phyloP scores from a whole-genome alignment of 2,888 invertebrate species.

The Chaetoderma sp. region DNA sequence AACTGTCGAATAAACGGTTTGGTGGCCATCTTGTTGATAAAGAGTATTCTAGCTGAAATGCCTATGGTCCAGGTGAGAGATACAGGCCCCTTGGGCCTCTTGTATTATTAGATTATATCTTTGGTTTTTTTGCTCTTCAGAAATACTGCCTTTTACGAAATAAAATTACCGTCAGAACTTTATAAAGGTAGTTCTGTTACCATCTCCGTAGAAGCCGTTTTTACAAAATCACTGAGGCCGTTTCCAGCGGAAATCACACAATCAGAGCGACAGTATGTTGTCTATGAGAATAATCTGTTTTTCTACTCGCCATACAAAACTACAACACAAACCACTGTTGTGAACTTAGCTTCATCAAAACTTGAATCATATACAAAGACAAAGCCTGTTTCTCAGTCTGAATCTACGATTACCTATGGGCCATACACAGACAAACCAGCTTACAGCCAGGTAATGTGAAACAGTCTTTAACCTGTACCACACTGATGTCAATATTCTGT shows the following conservation, averaged over 20 bases:
- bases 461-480: too few relatives aligned
- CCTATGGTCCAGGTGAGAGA: too few relatives aligned
- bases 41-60: too few relatives aligned
- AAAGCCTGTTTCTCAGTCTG: constrained; percentile 75
- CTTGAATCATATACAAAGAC: constrained; percentile 73
- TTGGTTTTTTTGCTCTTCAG: constrained; percentile 2
- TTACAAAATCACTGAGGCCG: constrained; percentile 82
- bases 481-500: too few relatives aligned
- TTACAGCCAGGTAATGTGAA: constrained; percentile 68
- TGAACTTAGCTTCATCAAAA: constrained; percentile 82
- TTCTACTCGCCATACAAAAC: constrained; percentile 87
- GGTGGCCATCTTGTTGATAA: too few relatives aligned
- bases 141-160: constrained; percentile 25
- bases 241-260: constrained; percentile 91
- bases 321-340: constrained; percentile 82
- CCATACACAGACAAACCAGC: constrained; percentile 83
- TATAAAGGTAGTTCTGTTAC: constrained; percentile 58
- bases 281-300: constrained; percentile 86
- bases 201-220: constrained; percentile 73
- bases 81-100: too few relatives aligned
- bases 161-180: constrained; percentile 54
- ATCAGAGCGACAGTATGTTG: constrained; percentile 92
- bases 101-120: too few relatives aligned
- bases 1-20: too few relatives aligned
- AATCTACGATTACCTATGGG: constrained; percentile 88